Conservation (phyloP, 2,113 vertebrate genomes). For the Coptodon bakossiorum region DNA sequence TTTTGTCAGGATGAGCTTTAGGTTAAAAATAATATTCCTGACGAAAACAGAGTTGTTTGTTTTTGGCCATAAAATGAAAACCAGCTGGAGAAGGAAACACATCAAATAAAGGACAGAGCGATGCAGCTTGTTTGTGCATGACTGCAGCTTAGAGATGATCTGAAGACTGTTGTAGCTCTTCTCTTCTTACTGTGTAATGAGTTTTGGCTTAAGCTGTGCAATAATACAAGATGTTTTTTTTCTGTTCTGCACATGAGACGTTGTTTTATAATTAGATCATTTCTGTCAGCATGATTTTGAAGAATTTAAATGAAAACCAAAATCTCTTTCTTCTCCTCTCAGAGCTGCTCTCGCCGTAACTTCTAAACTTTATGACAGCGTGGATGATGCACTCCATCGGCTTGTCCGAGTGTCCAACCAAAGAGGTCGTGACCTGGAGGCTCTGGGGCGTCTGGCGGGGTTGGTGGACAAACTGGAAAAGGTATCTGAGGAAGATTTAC, state of each 20-base stretch:
- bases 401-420: constrained; percentile 83
- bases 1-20: background rate
- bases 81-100: background rate
- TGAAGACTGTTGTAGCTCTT: background rate
- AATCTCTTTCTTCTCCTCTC: background rate
- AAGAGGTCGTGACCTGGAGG: constrained; percentile 76
- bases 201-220: background rate
- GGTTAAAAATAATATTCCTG: constrained; percentile 18
- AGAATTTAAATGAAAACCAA: background rate
- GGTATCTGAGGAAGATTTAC: constrained; percentile 49
- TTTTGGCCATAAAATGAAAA: background rate
- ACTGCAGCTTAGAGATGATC: constrained; percentile 6
- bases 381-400: constrained; percentile 84
- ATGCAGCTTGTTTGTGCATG: background rate
- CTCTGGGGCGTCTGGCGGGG: constrained; percentile 60
- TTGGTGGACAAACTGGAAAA: constrained; percentile 70
- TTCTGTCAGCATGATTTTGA: background rate
- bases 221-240: background rate
- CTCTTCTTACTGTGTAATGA: background rate
- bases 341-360: constrained; percentile 73
- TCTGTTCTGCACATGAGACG: background rate
- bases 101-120: background rate
- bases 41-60: background rate
- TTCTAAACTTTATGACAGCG: constrained; percentile 74
- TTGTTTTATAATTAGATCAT: background rate